These are phyloP conservation scores for Orthonyx spaldingii DNA, from an alignment of 2,113 vertebrate species.

Conservation along the genomic window DNA sequence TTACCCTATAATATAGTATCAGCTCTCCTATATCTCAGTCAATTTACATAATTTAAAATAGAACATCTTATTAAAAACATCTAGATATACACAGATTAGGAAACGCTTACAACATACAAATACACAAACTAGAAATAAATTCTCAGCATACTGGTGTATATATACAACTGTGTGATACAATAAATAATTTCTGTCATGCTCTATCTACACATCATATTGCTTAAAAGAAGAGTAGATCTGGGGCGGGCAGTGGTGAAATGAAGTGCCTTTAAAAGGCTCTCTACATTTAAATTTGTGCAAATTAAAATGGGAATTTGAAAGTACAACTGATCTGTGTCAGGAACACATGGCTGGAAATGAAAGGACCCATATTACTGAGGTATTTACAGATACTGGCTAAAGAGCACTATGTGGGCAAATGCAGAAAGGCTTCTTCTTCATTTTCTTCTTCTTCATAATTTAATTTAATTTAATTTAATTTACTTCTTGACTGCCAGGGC, in stretches of 20 bases:
- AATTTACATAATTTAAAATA: constrained; percentile 99
- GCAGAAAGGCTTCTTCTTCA: constrained; percentile 79
- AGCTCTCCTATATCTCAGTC: constrained; percentile 96
- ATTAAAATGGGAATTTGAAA: constrained; percentile 73
- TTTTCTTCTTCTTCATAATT: constrained; percentile 33
- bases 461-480: constrained; percentile 61
- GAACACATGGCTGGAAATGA: constrained; percentile 79
- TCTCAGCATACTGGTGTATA: constrained; percentile 95
- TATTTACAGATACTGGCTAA: constrained; percentile 99
- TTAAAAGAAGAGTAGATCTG: constrained; percentile 97
- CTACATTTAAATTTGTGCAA: constrained; percentile 80
- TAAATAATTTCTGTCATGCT: constrained; percentile 98
- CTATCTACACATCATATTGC: constrained; percentile 99
- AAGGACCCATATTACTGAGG: constrained; percentile 97
- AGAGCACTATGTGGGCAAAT: constrained; percentile 91
- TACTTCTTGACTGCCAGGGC: constrained; percentile 97
- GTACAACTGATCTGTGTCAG: constrained; percentile 74
- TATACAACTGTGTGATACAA: constrained; percentile 96
- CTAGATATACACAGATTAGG: constrained; percentile 99
- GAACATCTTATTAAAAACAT: constrained; percentile 99
- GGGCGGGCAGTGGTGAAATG: constrained; percentile 70
- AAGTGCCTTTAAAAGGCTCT: constrained; percentile 68
- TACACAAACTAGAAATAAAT: constrained; percentile 98
- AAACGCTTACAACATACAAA: constrained; percentile 99
- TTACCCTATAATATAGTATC: constrained; percentile 96